Evolutionary conservation across 1,140 invertebrate species (phyloP).

Genomic region (Danaus plexippus): DNA sequence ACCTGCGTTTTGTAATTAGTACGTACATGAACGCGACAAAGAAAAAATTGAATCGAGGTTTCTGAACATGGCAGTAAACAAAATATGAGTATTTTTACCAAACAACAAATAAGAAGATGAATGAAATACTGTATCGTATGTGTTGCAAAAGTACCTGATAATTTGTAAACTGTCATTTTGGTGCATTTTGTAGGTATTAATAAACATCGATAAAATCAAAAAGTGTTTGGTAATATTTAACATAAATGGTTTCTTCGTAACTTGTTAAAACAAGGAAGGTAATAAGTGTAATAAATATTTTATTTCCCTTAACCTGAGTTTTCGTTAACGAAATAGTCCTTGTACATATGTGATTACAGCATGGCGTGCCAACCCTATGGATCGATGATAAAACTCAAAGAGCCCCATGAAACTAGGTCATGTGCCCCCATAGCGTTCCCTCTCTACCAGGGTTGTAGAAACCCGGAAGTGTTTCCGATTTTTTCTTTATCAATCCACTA

Average conservation of each 20-base stretch:
- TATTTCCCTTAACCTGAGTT: constrained; percentile 13
- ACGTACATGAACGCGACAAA: constrained; percentile 18
- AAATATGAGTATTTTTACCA: not conserved
- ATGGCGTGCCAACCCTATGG: constrained; percentile 37
- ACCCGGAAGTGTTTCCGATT: constrained; percentile 29
- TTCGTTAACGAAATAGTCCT: constrained; percentile 17
- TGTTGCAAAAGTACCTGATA: no score
- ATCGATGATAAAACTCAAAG: constrained; percentile 49
- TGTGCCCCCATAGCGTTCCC: constrained; percentile 41
- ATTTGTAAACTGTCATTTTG: no score
- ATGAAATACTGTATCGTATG: no score
- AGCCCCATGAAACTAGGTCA: constrained; percentile 54
- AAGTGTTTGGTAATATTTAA: no score
- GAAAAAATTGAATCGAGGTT: constrained; percentile 21
- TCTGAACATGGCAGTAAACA: constrained; percentile 3
- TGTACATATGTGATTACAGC: constrained; percentile 17
- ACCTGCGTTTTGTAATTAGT: constrained; percentile 30
- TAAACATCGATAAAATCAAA: no score
- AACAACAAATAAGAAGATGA: no score
- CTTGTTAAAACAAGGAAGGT: not conserved
- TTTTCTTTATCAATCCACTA: constrained; percentile 20
- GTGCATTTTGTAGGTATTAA: no score
- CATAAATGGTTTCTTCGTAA: not conserved
- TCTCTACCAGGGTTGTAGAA: constrained; percentile 43
- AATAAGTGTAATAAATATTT: constrained; percentile 14